phyloP scores from a whole-genome alignment of 2,888 invertebrate genomes.

The Plebejus anna region DNA sequence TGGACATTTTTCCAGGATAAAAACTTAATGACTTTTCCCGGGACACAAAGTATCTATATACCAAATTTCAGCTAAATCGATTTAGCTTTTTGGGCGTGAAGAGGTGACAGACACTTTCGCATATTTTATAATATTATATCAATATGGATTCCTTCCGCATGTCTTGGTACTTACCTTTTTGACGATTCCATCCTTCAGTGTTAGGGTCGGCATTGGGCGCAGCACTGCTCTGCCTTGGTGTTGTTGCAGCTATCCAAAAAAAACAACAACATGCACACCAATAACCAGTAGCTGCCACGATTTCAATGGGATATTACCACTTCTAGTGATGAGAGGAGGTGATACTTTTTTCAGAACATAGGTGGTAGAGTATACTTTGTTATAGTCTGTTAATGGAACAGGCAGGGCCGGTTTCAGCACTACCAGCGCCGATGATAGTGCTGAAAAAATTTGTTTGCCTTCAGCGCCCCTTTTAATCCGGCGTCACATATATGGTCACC shows the following conservation, averaged over 20 bases:
- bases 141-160: background rate
- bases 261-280: conserved; percentile 50
- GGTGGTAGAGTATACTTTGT: conserved; percentile 46
- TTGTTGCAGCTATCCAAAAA: conserved; percentile 64
- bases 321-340: conserved; percentile 41
- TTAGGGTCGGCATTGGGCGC: background rate
- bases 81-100: too few species aligned
- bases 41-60: too few species aligned
- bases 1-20: too few species aligned
- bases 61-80: too few species aligned
- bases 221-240: conserved; percentile 15
- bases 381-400: conserved; percentile 36
- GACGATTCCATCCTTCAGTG: background rate
- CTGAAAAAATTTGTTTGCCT: too few species aligned
- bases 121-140: too few species aligned
- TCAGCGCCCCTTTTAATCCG: too few species aligned
- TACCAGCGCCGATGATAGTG: too few species aligned
- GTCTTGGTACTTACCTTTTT: background rate
- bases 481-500: too few species aligned
- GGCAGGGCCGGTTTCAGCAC: background rate
- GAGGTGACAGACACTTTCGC: too few species aligned
- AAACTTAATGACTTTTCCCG: too few species aligned
- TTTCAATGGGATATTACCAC: conserved; percentile 35
- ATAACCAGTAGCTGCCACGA: conserved; percentile 50
- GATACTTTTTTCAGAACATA: conserved; percentile 51